These are phyloP conservation scores for Kradibia gibbosae DNA, from an alignment of 1,140 invertebrate species.

Conservation along the genomic window DNA sequence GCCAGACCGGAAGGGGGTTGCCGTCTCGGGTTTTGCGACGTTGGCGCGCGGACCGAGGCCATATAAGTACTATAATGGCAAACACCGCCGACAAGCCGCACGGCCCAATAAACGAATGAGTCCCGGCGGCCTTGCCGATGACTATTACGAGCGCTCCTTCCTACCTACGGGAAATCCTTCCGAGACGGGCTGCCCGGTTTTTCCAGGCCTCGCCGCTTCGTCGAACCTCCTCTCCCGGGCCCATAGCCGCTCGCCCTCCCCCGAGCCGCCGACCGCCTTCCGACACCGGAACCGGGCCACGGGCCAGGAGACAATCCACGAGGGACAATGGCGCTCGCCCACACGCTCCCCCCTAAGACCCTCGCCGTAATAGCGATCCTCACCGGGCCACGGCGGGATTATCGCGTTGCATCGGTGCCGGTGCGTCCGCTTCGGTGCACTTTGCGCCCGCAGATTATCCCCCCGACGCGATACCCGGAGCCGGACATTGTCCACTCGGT, in stretches of 20 bases:
- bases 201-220: neutral
- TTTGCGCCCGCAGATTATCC: conserved; percentile 25
- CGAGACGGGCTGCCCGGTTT: neutral
- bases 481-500: conserved; percentile 2
- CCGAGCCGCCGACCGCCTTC: neutral
- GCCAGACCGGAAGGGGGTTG: neutral
- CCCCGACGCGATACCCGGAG: neutral
- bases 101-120: conserved; percentile 20
- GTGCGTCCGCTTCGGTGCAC: neutral
- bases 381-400: neutral
- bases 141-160: too few species aligned
- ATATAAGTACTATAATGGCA: conserved; percentile 22
- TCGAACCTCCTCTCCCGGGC: too few species aligned
- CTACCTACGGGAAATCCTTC: neutral
- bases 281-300: neutral
- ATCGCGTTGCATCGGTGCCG: conserved; percentile 21
- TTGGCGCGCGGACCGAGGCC: neutral
- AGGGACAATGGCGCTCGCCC: conserved; percentile 10
- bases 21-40: too few species aligned
- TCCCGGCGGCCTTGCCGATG: neutral
- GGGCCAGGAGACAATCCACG: too few species aligned
- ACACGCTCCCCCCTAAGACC: neutral
- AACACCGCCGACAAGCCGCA: neutral
- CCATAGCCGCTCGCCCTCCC: too few species aligned
- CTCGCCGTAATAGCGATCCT: neutral